Conservation (phyloP, 2,113 vertebrate species). For the Oreochromis tanganicae region DNA sequence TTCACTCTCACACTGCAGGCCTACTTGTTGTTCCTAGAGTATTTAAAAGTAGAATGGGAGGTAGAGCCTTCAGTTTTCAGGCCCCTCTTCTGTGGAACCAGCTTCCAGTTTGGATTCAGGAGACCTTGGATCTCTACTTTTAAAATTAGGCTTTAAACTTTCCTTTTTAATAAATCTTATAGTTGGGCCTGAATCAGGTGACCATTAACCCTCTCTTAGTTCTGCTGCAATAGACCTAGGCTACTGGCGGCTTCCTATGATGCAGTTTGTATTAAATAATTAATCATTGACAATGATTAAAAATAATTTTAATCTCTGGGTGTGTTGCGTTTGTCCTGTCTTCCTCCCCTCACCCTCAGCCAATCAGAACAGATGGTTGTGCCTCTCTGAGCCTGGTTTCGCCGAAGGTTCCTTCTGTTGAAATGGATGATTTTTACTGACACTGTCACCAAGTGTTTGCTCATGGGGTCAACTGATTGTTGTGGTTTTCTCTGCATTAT, state of each 20-base stretch:
- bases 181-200: neutral
- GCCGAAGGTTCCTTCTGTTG: neutral
- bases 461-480: neutral
- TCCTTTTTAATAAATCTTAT: neutral
- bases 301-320: neutral
- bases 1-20: too few relatives aligned
- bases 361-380: neutral
- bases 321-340: neutral
- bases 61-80: neutral
- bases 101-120: fast-evolving
- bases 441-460: neutral
- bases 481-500: neutral
- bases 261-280: neutral
- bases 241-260: fast-evolving
- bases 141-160: neutral
- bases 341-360: neutral
- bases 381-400: neutral
- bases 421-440: neutral
- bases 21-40: neutral
- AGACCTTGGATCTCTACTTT: neutral
- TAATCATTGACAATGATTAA: neutral
- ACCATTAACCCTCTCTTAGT: fast-evolving
- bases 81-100: neutral
- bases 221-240: fast-evolving
- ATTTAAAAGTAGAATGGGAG: fast-evolving